A percentile compares a stretch with the other conserved stretches of the same genome.
Conservation (phyloP, 2,113 vertebrate species). For the Paraplagusia blochii region DNA sequence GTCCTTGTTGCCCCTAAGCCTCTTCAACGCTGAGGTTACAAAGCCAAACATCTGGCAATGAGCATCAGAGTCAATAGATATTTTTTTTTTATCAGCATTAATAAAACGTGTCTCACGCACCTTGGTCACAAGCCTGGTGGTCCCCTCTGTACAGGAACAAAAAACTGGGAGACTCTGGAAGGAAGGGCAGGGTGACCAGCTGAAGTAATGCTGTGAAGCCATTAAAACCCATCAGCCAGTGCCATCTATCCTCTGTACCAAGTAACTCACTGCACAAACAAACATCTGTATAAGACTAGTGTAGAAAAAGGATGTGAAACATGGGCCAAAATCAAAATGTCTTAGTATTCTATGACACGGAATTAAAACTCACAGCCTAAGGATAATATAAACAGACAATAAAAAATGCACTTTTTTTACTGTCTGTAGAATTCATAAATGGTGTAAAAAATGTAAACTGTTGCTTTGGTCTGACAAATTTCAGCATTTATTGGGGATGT, state of each 20-base stretch:
- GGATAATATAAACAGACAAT: too few species aligned
- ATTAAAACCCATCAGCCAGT: conserved; percentile 74
- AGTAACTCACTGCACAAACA: conserved; percentile 76
- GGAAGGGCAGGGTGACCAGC: conserved; percentile 76
- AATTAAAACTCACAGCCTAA: too few species aligned
- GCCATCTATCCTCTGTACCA: conserved; percentile 75
- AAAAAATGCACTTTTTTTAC: too few species aligned
- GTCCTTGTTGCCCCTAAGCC: conserved; percentile 77
- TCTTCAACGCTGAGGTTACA: conserved; percentile 68
- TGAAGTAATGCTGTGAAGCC: conserved; percentile 72
- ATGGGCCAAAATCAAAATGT: too few species aligned
- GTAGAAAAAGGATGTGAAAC: too few species aligned
- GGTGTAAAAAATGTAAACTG: too few species aligned
- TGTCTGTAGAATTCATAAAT: too few species aligned
- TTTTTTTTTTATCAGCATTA: too few species aligned
- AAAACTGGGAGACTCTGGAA: conserved; percentile 83
- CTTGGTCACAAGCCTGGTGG: conserved; percentile 72
- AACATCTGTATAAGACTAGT: neutral
- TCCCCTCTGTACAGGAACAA: conserved; percentile 80
- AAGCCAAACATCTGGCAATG: neutral
- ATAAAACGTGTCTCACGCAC: conserved; percentile 46
- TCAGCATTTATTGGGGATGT: too few species aligned
- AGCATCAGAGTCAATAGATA: too few species aligned
- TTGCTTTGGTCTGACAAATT: too few species aligned
- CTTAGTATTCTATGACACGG: too few species aligned